Evolutionary conservation across 2,797 vertebrate genomes (phyloP).

Genomic region (Enteromius fasciolatus): DNA sequence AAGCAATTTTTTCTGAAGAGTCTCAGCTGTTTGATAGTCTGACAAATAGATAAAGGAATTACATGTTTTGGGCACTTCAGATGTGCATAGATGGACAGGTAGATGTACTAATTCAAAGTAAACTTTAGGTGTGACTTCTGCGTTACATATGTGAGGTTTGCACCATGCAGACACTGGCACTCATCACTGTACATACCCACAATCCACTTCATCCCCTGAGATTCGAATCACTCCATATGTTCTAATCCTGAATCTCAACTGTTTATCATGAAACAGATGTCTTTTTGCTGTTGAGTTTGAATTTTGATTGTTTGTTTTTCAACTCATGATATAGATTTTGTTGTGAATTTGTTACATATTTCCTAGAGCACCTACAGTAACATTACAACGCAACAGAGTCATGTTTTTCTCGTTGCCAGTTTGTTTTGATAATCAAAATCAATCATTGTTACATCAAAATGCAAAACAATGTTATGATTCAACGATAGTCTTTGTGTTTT

Average conservation of each 20-base stretch:
- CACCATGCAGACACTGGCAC: not conserved
- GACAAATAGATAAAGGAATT: slow-evolving; percentile 11
- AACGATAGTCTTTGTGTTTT: not conserved
- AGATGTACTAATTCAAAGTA: not conserved
- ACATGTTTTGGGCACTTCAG: not conserved
- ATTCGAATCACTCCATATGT: slow-evolving; percentile 5
- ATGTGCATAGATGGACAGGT: not conserved
- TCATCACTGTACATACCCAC: slow-evolving; percentile 7
- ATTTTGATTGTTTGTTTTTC: slow-evolving; percentile 4
- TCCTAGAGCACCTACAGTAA: not conserved
- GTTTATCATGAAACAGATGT: slow-evolving; percentile 18
- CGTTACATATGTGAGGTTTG: not conserved
- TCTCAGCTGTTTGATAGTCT: not conserved
- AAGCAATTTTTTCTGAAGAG: not conserved
- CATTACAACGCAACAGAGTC: not conserved
- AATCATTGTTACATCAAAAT: not conserved
- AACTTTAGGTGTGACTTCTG: not conserved
- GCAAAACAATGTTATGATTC: not conserved
- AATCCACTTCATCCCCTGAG: slow-evolving; percentile 9
- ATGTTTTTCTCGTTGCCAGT: not conserved
- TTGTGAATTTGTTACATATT: not conserved
- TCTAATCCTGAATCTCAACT: not conserved
- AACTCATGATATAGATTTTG: not conserved
- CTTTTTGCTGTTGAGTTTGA: not conserved
- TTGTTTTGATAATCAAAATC: not conserved